phyloP scores from a whole-genome alignment of 2,113 vertebrate species.

The Macaca nemestrina region DNA sequence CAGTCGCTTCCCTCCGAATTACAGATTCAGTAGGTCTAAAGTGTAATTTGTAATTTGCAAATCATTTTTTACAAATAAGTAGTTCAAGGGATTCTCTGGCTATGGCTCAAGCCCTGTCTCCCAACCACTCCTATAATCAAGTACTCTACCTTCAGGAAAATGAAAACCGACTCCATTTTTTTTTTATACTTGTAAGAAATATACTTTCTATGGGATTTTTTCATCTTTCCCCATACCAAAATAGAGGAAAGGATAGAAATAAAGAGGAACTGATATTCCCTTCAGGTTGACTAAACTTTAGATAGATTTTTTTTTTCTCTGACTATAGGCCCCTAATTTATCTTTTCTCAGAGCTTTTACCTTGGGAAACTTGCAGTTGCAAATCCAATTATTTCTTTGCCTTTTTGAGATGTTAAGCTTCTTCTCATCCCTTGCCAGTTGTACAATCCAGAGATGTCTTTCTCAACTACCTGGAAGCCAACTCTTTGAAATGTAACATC shows the following conservation, averaged over 20 bases:
- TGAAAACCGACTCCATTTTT: neutral
- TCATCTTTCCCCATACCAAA: neutral
- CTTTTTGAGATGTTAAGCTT: neutral
- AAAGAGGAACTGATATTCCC: neutral
- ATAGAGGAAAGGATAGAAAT: neutral
- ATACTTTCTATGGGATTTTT: neutral
- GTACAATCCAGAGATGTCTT: neutral
- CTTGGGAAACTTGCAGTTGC: neutral
- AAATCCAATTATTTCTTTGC: neutral
- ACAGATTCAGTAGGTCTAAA: neutral
- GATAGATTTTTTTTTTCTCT: neutral
- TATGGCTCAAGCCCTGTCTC: neutral
- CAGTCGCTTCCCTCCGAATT: neutral
- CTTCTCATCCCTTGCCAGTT: neutral
- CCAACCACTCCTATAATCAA: neutral
- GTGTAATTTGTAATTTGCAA: neutral
- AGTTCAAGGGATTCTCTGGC: neutral
- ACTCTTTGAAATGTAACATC: neutral
- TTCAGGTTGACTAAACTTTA: neutral
- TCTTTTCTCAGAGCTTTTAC: neutral
- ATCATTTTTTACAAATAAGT: neutral
- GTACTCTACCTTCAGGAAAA: neutral
- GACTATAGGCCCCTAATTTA: neutral
- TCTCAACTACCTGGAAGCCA: neutral
- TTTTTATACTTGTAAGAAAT: neutral